Base-by-base conservation (phyloP, 2,113 vertebrate genomes). In the Dipodomys merriami region DNA sequence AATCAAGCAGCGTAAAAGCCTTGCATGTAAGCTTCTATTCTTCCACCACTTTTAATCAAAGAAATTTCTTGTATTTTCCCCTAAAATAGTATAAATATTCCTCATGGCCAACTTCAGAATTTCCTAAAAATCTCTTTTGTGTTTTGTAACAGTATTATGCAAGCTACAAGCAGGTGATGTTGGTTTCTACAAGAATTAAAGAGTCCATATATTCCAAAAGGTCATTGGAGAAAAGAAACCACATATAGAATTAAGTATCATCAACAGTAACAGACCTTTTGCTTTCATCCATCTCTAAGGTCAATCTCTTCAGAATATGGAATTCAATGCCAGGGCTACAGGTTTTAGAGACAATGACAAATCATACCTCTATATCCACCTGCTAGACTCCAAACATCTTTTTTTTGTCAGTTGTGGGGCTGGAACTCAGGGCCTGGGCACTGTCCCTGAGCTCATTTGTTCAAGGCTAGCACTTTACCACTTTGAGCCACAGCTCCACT, bases 1-100 rank as follows among this genome's bases (percentile, higher is more conserved):
- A 80, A 7, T 77, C n/a, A 83, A 88, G 60, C 44, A 95, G n/a
- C 85, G 39, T 18, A 81, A 89, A 73, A 72, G 27, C 29, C 22
- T 88, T 29, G 67, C 35, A 77, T 84, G 64, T 16, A 92, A 82
- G 69, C 72, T 69, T 93, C 69, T 73, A n/a, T 82, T 74, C 30
- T 68, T 80, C n/a, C 87, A n/a, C 64, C 44, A 77, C 9, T 87
- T 87, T 67, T 86, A 90, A 76, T 57, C 19, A 69, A 76, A 85
- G 57, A n/a, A 27, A 10, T 60, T 90, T 85, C 53, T 72, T 64
- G 18, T 10, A 33, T 91, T 83, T 68, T 79, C 20, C 68, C 88
- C 83, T 44, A 68, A 85, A 88, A 77, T 39, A 71, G 72, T 83
- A 46, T 23, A 86, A 81, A 90, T 44, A 85, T 11, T 90, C 10